Evolutionary conservation across 2,888 invertebrate genomes (phyloP).

Genomic region (Melipona beecheii): DNA sequence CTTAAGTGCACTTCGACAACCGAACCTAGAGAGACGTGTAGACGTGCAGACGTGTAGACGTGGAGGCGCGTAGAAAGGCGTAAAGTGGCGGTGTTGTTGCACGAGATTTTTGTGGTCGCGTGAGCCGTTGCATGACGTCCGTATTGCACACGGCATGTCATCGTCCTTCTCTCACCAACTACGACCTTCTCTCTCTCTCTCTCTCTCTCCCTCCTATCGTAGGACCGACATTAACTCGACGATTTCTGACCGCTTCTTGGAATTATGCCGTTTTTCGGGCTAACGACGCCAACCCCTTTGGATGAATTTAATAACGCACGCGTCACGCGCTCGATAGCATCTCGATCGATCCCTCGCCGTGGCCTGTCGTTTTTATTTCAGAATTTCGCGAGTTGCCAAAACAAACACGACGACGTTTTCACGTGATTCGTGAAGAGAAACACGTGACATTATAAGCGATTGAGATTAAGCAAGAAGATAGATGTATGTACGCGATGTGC

Average conservation of each 20-base stretch:
- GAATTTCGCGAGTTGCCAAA: conserved; percentile 8
- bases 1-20: conserved; percentile 31
- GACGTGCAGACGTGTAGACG: conserved; percentile 35
- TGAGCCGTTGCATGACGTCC: conserved; percentile 75
- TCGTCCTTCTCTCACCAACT: conserved; percentile 72
- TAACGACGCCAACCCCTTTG: conserved; percentile 45
- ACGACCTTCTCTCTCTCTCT: conserved; percentile 48
- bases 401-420: not conserved
- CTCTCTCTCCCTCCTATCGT: conserved; percentile 24
- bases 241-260: conserved; percentile 69
- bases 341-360: conserved; percentile 30
- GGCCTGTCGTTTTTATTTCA: not conserved
- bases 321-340: conserved; percentile 51
- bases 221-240: conserved; percentile 68
- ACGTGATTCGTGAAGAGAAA: not conserved
- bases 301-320: conserved; percentile 60
- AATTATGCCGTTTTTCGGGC: conserved; percentile 65
- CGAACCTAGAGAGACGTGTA: conserved; percentile 15
- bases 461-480: not conserved
- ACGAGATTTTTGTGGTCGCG: conserved; percentile 75
- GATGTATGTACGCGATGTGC: not conserved
- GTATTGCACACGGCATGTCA: conserved; percentile 72
- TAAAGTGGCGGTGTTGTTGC: conserved; percentile 55
- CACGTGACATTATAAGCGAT: not conserved
- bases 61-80: conserved; percentile 50